Base-by-base conservation (phyloP, 2,888 invertebrate genomes). In the Dolichomitus sp. region DNA sequence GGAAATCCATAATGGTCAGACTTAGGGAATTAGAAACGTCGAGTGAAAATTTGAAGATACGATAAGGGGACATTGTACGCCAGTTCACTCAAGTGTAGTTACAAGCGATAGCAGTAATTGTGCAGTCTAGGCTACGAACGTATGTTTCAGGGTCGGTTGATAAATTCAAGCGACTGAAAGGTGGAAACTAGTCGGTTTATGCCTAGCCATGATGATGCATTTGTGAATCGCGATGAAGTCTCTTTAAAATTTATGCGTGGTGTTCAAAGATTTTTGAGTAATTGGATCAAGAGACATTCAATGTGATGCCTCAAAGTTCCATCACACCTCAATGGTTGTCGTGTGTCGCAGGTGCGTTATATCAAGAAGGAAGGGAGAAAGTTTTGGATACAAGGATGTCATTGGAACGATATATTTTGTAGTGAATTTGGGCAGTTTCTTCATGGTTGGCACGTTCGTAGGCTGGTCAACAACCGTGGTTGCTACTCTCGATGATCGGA, bases 391-490 rank as follows among this genome's bases (percentile, higher is more conserved):
- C 37, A 9, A 7, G 9, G 2, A 30, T 30, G 27, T 27, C 59
- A 61, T 40, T 1, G n/a, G 1, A 17, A 1, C 7, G 52, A 23
- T 59, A n/a, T 48, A 50, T 23, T 23, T 70, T 70, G 12, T 52
- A 81, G 77, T 42, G 42, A 78, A 68, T 40, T 23, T 77, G 52
- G 66, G 54, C 12, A 66, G 5, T 12, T 30, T 3, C 12, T 48
- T 81, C 17, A 52, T 57, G 65, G n/a, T 9, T 5, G 77, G 77
- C 11, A 42, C 73, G 30, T 12, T 23, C 4, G 4, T 52, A 6
- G 81, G 72, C 17, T 81, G 81, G 81, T 33, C 40, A 27, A 70
- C 61, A 30, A 23, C 68, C 4, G 48, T 61, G 42, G 0, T 73
- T 4, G 73, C 72, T 27, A 37, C 9, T 7, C 37, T 81, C 4